Evolutionary conservation across 2,113 vertebrate species (phyloP), one percentile per base, ranked within the genome.

Genomic region (Cisticola juncidis): DNA sequence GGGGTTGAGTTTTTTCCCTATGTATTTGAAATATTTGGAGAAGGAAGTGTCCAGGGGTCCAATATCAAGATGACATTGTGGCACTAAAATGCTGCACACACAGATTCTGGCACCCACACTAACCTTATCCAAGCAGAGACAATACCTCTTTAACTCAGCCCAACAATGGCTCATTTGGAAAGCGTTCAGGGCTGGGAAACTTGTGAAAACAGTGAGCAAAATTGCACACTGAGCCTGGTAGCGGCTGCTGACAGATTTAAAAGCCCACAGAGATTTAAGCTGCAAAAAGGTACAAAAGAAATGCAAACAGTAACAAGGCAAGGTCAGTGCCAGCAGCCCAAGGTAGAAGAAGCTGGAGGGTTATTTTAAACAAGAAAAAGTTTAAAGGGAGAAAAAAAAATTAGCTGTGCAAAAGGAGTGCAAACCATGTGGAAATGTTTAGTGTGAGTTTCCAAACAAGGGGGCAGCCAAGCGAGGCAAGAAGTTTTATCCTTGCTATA

Each of bases 341-440:
- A 97, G 87, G 88, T 87, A 95, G 79, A 92, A 92, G 86, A 90
- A 96, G 84, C 42, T 69, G 51, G 35, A 86, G 61, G 56, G 6
- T 11, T 78, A 84, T 93, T 96, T 96, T 64, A 65, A 76, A 82
- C 29, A 80, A 81, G 48, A 68, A 85, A 85, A 70, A 24, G 29
- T 88, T 94, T 93, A 87, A 90, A 89, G 31, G 28, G 28, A 51
- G n/a, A n/a, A n/a, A 71, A 77, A 82, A 68, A 86, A 78, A 70
- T 57, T 85, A 94, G 86, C 85, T 95, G 84, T 90, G 78, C 78
- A 89, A 93, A 93, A 96, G 94, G 84, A 91, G 88, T 88, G 61
- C 76, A 94, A 96, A 84, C 83, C 97, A 98, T 97, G 93, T 97
- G 97, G 97, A 97, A 98, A 97, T 96, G 79, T 95, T 97, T 97